A percentile compares a stretch with the other conserved stretches of the same genome.
Conservation (phyloP, 2,888 invertebrate species). For the Hypomecis atomaria region DNA sequence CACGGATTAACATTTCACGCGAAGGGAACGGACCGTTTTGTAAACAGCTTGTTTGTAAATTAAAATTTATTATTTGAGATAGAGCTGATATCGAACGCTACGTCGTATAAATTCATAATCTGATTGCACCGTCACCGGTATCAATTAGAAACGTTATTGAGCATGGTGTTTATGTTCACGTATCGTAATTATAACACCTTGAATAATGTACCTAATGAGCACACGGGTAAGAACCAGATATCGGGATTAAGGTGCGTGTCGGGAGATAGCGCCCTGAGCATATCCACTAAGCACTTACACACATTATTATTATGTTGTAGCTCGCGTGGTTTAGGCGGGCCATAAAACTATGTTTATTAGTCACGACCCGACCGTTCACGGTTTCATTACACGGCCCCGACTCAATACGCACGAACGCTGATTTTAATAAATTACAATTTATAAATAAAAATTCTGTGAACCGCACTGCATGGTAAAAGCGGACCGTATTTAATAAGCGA, state of each 20-base stretch:
- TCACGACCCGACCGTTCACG: constrained; percentile 65
- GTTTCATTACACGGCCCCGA: constrained; percentile 60
- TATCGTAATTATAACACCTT: constrained; percentile 43
- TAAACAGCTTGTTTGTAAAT: constrained; percentile 36
- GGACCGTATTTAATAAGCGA: constrained; percentile 72
- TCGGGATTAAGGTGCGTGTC: constrained; percentile 55
- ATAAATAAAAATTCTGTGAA: constrained; percentile 53
- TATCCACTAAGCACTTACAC: constrained; percentile 49
- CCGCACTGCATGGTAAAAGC: constrained; percentile 58
- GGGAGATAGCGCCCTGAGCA: constrained; percentile 52
- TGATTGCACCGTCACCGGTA: constrained; percentile 21
- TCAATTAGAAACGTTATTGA: constrained; percentile 23
- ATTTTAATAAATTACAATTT: constrained; percentile 50
- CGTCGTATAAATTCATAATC: constrained; percentile 13
- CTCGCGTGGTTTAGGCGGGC: constrained; percentile 62
- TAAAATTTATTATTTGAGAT: constrained; percentile 31
- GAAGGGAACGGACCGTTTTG: constrained; percentile 45
- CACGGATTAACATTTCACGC: constrained; percentile 58
- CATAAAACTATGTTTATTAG: constrained; percentile 69
- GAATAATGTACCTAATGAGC: constrained; percentile 41
- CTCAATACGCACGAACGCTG: constrained; percentile 60
- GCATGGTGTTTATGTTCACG: constrained; percentile 8
- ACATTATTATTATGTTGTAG: constrained; percentile 59
- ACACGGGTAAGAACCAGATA: constrained; percentile 50
- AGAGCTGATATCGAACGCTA: constrained; percentile 14